A percentile compares a stretch with the other conserved stretches of the same genome.
Conservation (phyloP, 2,797 vertebrate species). For the Neoniphon sammara region DNA sequence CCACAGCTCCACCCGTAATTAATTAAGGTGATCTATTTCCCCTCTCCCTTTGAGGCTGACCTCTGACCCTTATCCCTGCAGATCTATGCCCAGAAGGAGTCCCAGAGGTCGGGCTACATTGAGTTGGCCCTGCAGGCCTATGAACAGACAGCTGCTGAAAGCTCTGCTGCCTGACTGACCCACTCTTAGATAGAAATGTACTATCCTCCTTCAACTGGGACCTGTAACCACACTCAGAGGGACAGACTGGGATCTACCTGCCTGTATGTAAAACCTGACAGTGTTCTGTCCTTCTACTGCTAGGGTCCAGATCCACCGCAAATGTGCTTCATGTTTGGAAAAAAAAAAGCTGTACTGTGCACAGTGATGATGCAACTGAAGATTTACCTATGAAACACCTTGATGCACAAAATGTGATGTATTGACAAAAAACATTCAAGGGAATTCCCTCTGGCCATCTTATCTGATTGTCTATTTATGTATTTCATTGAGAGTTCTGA, state of each 20-base stretch:
- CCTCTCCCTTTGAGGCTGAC: conserved; percentile 24
- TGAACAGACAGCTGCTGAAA: conserved; percentile 76
- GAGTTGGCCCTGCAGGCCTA: conserved; percentile 90
- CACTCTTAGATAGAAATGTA: neutral
- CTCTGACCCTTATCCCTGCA: conserved; percentile 65
- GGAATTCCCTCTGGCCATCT: neutral
- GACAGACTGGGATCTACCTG: neutral
- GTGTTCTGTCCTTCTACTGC: conserved; percentile 1
- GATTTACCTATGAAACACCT: neutral
- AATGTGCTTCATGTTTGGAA: neutral
- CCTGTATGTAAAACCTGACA: neutral
- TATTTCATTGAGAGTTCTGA: neutral
- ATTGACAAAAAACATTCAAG: neutral
- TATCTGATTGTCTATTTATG: neutral
- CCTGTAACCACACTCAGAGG: conserved; percentile 8
- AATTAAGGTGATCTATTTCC: neutral
- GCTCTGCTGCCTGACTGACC: conserved; percentile 63
- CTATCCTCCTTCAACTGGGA: conserved; percentile 6
- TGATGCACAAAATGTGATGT: neutral
- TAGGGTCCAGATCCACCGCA: neutral
- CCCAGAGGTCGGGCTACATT: conserved; percentile 88
- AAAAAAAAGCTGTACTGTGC: neutral
- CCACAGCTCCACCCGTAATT: neutral
- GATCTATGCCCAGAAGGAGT: conserved; percentile 91
- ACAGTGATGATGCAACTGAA: neutral